phyloP scores from a whole-genome alignment of 2,797 vertebrate genomes.

The Coranthus polyacanthus region DNA sequence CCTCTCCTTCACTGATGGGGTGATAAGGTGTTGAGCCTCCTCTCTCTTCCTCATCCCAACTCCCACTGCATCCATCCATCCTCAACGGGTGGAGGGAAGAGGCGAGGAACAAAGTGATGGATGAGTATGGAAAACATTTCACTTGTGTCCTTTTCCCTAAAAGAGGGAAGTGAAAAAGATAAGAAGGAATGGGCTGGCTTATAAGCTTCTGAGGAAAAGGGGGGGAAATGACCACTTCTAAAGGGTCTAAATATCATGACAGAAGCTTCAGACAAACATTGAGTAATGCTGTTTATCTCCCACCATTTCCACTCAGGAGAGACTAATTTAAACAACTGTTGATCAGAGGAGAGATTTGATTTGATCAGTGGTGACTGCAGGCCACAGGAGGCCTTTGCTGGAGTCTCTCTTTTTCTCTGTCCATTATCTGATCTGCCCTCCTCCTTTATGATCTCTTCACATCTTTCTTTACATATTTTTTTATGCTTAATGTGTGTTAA shows the following conservation, averaged over 20 bases:
- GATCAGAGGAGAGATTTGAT: conserved; percentile 56
- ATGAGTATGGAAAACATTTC: conserved; percentile 51
- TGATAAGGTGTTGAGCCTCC: conserved; percentile 44
- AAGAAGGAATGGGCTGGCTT: conserved; percentile 30
- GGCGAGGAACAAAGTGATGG: conserved; percentile 60
- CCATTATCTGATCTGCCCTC: conserved; percentile 48
- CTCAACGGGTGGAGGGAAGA: conserved; percentile 38
- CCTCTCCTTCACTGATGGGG: conserved; percentile 65
- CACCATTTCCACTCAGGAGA: conserved; percentile 17
- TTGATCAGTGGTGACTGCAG: conserved; percentile 49
- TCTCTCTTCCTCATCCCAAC: conserved; percentile 47
- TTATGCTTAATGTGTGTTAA: conserved; percentile 26
- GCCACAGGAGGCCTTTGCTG: conserved; percentile 36
- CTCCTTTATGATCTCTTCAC: conserved; percentile 25
- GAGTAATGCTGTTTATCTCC: conserved; percentile 39
- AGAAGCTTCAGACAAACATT: neutral
- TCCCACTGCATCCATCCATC: conserved; percentile 48
- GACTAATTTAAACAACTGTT: conserved; percentile 49
- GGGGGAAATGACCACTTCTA: conserved; percentile 13
- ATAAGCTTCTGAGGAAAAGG: conserved; percentile 26
- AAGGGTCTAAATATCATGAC: conserved; percentile 13
- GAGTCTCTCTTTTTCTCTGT: conserved; percentile 39
- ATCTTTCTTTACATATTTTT: conserved; percentile 26
- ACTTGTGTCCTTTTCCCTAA: conserved; percentile 28
- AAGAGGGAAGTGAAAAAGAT: conserved; percentile 41